Base-by-base conservation (phyloP, 2,888 invertebrate genomes). In the Dryadula phaetusa region DNA sequence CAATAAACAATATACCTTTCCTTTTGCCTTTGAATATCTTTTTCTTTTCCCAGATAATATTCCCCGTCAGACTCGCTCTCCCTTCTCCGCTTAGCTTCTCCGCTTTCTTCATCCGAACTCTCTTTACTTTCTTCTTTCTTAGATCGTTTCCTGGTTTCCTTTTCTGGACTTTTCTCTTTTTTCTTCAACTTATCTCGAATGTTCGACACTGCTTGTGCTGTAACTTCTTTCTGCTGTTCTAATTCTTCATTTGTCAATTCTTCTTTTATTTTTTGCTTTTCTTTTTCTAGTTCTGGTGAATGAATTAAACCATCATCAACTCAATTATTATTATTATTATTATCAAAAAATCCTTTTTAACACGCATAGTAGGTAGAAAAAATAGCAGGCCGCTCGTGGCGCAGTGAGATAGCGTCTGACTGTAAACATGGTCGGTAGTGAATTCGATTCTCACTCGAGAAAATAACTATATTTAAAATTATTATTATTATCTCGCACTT, bases 21-120 rank as follows among this genome's bases (percentile, higher is more conserved):
- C 82, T 93, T 93, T 80, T 93, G 89, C 62, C 93, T 92, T 74
- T 93, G 94, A 20, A 94, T 90, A 73, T 93, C 91, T 76, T 92
- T 92, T 67, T 95, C 95, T 74, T 95, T 94, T 46, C 96, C 95
- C 28, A 95, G 85, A 75, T 95, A 95, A 84, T 95, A 94, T 70
- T 94, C 92, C 66, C 94, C 94, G 63, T 93, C 94, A 10, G 93
- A 88, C 85, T 88, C 72, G 77, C 85, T 87, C 46, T 80, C 76
- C 69, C 78, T 83, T 75, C 70, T 83, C 76, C 74, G 83, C 70
- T 86, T 92, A 70, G 79, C 82, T 46, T 78, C 77, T 10, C 79
- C 81, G 0, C n/a, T 65, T 20, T 66, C 76, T 74, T 70, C 80
- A 80, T 74, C 77, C 81, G 25, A 70, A 87, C 70, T 93, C 81